Conservation (phyloP, 2,888 invertebrate genomes). For the Sphinx pinastri region DNA sequence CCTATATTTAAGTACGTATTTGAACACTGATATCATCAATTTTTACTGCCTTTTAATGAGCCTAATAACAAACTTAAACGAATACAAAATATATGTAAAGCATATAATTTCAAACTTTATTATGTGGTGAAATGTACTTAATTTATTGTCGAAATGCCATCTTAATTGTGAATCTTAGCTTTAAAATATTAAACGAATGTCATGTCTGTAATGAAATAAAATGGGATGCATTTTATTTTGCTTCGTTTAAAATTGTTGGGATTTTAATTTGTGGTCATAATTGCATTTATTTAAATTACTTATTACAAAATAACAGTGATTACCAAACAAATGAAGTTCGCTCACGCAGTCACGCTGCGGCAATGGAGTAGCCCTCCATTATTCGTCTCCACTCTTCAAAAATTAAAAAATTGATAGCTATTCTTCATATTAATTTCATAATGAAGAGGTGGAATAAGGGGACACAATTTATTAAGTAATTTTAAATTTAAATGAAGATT, state of each 20-base stretch:
- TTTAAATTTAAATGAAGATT: neutral
- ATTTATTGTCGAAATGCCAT: slow-evolving; percentile 48
- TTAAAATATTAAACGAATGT: slow-evolving; percentile 43
- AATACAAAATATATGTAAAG: slow-evolving; percentile 47
- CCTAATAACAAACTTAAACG: slow-evolving; percentile 55
- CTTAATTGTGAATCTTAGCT: slow-evolving; percentile 41
- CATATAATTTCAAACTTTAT: slow-evolving; percentile 57
- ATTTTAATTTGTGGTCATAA: slow-evolving; percentile 60
- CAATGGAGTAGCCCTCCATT: slow-evolving; percentile 26
- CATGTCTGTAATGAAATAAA: slow-evolving; percentile 43
- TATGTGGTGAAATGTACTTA: slow-evolving; percentile 56
- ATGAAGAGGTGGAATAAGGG: neutral
- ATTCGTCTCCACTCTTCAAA: slow-evolving; percentile 26
- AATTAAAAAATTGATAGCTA: no score
- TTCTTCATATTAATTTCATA: neutral
- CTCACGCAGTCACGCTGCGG: slow-evolving; percentile 24
- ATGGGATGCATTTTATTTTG: slow-evolving; percentile 42
- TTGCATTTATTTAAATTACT: slow-evolving; percentile 59
- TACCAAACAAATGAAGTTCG: slow-evolving; percentile 28
- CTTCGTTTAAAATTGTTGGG: slow-evolving; percentile 47
- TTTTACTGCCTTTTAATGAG: slow-evolving; percentile 64
- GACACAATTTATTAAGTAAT: neutral
- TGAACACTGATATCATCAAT: slow-evolving; percentile 44
- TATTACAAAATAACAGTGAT: slow-evolving; percentile 41
- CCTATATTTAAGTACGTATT: slow-evolving; percentile 28